Conservation (phyloP, 2,113 vertebrate species). For the Ammodytes dubius region DNA sequence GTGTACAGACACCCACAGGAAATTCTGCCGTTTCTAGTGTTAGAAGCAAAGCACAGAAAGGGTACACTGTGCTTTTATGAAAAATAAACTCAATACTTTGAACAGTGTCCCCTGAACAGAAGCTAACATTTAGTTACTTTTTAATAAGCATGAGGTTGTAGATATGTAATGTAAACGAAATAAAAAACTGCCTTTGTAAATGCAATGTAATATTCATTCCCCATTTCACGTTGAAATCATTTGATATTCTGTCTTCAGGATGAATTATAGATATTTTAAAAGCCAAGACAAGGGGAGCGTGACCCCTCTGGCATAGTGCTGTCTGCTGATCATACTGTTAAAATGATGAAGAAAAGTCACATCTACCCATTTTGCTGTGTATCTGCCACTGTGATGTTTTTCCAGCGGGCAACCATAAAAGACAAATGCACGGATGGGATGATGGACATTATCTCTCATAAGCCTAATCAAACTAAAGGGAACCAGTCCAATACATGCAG, state of each 20-base stretch:
- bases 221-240: conserved; percentile 47
- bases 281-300: conserved; percentile 48
- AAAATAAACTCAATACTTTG: conserved; percentile 59
- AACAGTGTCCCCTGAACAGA: conserved; percentile 39
- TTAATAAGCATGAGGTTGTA: conserved; percentile 31
- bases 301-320: conserved; percentile 20
- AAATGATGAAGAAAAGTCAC: neutral
- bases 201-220: conserved; percentile 70
- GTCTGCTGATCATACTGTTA: conserved; percentile 20
- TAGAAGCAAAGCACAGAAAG: conserved; percentile 41
- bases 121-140: conserved; percentile 33
- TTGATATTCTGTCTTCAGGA: conserved; percentile 54
- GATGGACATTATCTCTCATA: neutral
- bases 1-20: conserved; percentile 37
- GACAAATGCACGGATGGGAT: neutral
- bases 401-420: neutral
- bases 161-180: conserved; percentile 46
- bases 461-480: neutral
- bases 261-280: conserved; percentile 79
- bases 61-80: conserved; percentile 44
- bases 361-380: neutral
- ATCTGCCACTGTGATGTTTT: neutral
- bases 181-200: conserved; percentile 3
- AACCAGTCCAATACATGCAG: neutral
- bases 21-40: conserved; percentile 32